phyloP scores from a whole-genome alignment of 2,888 invertebrate genomes.

The Orthonevra nobilis region DNA sequence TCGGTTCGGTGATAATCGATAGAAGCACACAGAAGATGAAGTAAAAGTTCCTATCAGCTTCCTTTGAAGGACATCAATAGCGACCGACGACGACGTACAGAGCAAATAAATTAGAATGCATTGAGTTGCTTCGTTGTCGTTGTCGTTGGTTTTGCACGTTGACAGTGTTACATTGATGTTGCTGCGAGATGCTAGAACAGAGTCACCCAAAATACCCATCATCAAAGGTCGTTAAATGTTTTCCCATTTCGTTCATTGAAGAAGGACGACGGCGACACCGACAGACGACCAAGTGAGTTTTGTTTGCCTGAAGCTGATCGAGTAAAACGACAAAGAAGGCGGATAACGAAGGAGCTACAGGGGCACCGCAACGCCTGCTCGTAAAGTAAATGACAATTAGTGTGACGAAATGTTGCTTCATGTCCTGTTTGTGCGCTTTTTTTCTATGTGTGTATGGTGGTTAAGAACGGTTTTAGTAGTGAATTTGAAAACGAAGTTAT shows the following conservation, averaged over 20 bases:
- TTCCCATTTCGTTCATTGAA: constrained; percentile 20
- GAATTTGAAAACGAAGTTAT: constrained; percentile 25
- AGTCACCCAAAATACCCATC: constrained; percentile 51
- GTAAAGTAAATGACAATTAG: constrained; percentile 67
- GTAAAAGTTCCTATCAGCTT: background rate
- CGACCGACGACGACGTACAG: background rate
- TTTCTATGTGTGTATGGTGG: background rate
- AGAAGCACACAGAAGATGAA: constrained; percentile 35
- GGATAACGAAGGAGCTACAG: constrained; percentile 16
- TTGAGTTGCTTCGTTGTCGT: constrained; percentile 23
- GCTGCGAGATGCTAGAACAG: constrained; percentile 14
- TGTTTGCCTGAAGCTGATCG: background rate
- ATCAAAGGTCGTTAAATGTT: constrained; percentile 51
- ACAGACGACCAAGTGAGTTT: background rate
- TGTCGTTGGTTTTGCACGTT: constrained; percentile 35
- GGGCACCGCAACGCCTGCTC: constrained; percentile 28
- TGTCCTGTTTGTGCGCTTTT: constrained; percentile 9
- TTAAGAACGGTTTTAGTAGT: background rate
- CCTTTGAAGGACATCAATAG: background rate
- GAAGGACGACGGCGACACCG: background rate
- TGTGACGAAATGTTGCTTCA: constrained; percentile 61
- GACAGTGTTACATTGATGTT: constrained; percentile 17
- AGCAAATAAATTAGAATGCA: constrained; percentile 40
- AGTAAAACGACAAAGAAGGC: background rate
- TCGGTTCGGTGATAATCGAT: constrained; percentile 50